Percentiles rank a stretch among this genome's conserved stretches.
Evolutionary conservation across 1,140 invertebrate genomes (phyloP).

Genomic region (Pseudomyrmex flavicornis): DNA sequence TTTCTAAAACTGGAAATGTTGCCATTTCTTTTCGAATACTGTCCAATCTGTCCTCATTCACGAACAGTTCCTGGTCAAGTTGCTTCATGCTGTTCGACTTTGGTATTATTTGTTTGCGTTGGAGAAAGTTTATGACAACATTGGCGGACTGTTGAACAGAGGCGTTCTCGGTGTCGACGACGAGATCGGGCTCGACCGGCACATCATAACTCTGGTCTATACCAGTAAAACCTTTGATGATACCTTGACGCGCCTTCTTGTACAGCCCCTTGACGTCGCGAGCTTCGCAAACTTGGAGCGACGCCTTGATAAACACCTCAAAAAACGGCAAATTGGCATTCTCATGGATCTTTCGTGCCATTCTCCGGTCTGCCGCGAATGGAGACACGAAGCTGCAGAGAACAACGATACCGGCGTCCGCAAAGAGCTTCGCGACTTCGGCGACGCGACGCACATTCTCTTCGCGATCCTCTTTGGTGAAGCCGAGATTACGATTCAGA

Average conservation of each 20-base stretch:
- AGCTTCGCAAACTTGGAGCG: slow-evolving; percentile 96
- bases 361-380: slow-evolving; percentile 95
- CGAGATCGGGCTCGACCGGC: slow-evolving; percentile 94
- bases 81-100: slow-evolving; percentile 81
- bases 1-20: slow-evolving; percentile 89
- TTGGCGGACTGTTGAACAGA: slow-evolving; percentile 94
- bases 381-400: slow-evolving; percentile 99
- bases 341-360: slow-evolving; percentile 95
- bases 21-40: slow-evolving; percentile 88
- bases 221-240: slow-evolving; percentile 99
- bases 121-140: slow-evolving; percentile 91
- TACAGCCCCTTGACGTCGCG: slow-evolving; percentile 99
- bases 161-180: slow-evolving; percentile 93
- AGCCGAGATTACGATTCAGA: slow-evolving; percentile 98
- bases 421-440: slow-evolving; percentile 98
- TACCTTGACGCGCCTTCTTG: slow-evolving; percentile 97
- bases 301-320: slow-evolving; percentile 98
- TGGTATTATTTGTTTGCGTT: slow-evolving; percentile 88
- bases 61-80: slow-evolving; percentile 93
- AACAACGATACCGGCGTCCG: slow-evolving; percentile 97
- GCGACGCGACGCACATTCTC: slow-evolving; percentile 99
- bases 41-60: slow-evolving; percentile 88
- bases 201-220: slow-evolving; percentile 97
- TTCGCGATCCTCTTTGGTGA: slow-evolving; percentile 96
- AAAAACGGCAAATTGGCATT: slow-evolving; percentile 96